These are phyloP conservation scores for Nycticryphes semicollaris DNA, from an alignment of 2,113 vertebrate species.

Conservation along the genomic window DNA sequence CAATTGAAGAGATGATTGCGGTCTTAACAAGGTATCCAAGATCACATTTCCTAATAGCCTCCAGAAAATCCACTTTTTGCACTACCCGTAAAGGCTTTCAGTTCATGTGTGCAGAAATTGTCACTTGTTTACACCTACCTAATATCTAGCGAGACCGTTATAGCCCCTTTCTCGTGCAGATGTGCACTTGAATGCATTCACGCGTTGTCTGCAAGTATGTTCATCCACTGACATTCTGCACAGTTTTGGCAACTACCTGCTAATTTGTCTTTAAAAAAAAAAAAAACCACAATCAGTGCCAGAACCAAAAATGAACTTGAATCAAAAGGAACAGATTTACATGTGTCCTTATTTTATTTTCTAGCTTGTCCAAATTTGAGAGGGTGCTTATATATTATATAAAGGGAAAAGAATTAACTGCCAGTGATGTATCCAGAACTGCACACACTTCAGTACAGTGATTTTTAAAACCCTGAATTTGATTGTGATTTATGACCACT, in stretches of 20 bases:
- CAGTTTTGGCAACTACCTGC: background rate
- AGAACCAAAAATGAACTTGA: background rate
- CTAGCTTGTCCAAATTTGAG: background rate
- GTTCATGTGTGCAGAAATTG: background rate
- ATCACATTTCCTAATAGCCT: background rate
- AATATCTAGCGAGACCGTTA: background rate
- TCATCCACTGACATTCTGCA: background rate
- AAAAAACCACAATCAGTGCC: too few species aligned
- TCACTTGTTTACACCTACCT: background rate
- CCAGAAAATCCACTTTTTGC: background rate
- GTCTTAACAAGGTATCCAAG: background rate
- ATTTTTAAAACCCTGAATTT: background rate
- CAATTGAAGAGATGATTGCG: background rate
- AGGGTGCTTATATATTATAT: background rate
- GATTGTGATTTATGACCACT: background rate
- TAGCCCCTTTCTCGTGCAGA: background rate
- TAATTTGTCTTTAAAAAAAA: background rate
- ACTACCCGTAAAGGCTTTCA: background rate
- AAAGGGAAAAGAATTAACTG: background rate
- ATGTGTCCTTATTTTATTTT: background rate
- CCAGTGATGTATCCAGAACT: background rate
- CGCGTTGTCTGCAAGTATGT: accelerated
- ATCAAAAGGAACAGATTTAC: background rate
- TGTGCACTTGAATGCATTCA: background rate
- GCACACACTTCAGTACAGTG: background rate